Conservation (phyloP, 2,797 vertebrate genomes). For the Cossypha heuglini region DNA sequence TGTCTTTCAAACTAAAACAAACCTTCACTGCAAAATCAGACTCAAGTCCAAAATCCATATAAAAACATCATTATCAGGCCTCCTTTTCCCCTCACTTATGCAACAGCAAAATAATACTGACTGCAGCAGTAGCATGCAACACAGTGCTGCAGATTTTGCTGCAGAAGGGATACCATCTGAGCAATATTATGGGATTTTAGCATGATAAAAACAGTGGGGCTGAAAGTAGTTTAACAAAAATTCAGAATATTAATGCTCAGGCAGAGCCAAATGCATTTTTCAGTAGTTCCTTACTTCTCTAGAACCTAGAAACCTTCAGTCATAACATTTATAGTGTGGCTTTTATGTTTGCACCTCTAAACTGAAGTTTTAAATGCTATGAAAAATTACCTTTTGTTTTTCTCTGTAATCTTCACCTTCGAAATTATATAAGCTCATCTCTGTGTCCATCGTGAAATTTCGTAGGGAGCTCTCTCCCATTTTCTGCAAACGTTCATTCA, state of each 20-base stretch:
- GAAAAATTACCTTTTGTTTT: constrained; percentile 84
- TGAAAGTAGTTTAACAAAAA: not conserved
- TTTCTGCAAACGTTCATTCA: constrained; percentile 85
- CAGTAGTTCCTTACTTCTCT: not conserved
- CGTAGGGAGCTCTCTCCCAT: constrained; percentile 86
- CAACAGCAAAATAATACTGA: not conserved
- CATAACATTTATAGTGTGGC: not conserved
- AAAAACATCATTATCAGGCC: not conserved
- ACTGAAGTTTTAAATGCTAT: not conserved
- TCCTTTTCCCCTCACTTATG: not conserved
- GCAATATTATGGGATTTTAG: not conserved
- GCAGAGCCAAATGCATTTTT: not conserved
- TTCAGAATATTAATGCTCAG: not conserved
- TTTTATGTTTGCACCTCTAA: not conserved
- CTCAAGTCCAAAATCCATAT: not conserved
- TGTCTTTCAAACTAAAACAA: not conserved
- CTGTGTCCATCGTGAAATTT: constrained; percentile 86
- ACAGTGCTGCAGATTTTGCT: not conserved
- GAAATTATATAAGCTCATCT: constrained; percentile 88
- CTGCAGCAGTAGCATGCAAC: not conserved
- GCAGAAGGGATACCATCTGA: not conserved
- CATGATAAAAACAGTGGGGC: not conserved
- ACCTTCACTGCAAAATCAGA: not conserved
- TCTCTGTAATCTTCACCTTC: constrained; percentile 90
- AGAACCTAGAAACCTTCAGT: not conserved